Evolutionary conservation across 2,888 invertebrate species (phyloP).

Genomic region (Nemapogon koenigi): DNA sequence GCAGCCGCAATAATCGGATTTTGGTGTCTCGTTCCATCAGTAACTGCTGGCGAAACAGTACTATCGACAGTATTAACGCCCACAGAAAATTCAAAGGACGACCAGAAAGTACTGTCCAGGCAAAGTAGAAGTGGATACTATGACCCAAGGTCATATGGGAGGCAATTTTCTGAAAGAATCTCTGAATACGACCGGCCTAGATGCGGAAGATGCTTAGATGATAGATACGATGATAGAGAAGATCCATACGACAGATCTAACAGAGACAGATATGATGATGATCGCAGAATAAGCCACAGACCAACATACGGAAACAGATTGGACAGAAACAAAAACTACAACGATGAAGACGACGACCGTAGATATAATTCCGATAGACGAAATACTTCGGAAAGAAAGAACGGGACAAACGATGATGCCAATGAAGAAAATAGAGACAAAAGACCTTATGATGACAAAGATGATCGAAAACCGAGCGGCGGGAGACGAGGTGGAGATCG

Average conservation of each 20-base stretch:
- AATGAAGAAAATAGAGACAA: constrained; percentile 28
- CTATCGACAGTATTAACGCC: constrained; percentile 33
- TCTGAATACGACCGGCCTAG: constrained; percentile 31
- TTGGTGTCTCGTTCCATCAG: constrained; percentile 20
- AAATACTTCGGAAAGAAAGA: constrained; percentile 25
- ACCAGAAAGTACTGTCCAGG: constrained; percentile 18
- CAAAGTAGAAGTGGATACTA: constrained; percentile 31
- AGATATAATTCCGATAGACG: constrained; percentile 25
- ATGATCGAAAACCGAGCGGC: constrained; percentile 24
- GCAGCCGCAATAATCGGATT: constrained; percentile 18
- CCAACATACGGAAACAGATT: constrained; percentile 41
- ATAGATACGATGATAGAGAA: constrained; percentile 24
- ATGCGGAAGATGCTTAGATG: constrained; percentile 37
- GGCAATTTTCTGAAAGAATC: constrained; percentile 33
- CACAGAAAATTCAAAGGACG: constrained; percentile 17
- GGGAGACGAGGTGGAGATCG: constrained; percentile 31
- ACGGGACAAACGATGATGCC: constrained; percentile 38
- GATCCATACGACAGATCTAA: constrained; percentile 26
- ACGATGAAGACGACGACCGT: constrained; percentile 24
- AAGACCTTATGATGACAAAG: constrained; percentile 32
- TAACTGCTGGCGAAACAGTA: constrained; percentile 31
- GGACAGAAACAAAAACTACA: constrained; percentile 27
- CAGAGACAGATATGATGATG: constrained; percentile 28
- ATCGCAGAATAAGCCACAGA: constrained; percentile 28
- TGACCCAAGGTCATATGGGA: constrained; percentile 35